Percentiles rank a stretch among this genome's conserved stretches.
Evolutionary conservation across 2,888 invertebrate genomes (phyloP).

Genomic region (Drosophila pseudotakahashii): DNA sequence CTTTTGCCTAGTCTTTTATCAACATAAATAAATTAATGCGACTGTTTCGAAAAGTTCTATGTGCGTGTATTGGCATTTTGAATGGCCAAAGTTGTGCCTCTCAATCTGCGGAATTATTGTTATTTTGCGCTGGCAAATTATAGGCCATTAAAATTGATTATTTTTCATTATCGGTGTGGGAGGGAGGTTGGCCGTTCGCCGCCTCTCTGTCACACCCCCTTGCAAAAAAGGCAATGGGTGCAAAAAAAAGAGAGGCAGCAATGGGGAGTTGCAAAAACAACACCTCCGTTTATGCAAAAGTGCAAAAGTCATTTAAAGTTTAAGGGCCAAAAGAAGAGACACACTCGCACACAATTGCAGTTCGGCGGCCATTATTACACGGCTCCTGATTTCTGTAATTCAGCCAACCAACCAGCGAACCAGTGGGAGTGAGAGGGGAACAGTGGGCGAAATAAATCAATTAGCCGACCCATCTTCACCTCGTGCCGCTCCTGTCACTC

Average conservation of each 20-base stretch:
- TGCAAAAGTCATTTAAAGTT: constrained; percentile 3
- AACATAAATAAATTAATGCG: constrained; percentile 53
- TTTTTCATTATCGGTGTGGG: constrained; percentile 60
- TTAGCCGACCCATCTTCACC: constrained; percentile 57
- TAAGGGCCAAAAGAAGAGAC: neutral
- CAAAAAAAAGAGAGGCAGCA: neutral
- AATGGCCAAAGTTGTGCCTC: constrained; percentile 58
- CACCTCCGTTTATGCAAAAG: constrained; percentile 9
- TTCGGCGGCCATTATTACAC: constrained; percentile 45
- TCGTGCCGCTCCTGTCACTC: constrained; percentile 25
- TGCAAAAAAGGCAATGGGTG: neutral
- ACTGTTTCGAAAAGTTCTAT: constrained; percentile 20
- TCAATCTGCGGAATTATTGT: constrained; percentile 63
- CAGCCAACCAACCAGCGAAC: constrained; percentile 60
- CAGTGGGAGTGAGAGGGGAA: constrained; percentile 16
- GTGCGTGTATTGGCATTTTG: constrained; percentile 48
- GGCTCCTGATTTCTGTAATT: constrained; percentile 40
- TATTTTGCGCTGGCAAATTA: constrained; percentile 71
- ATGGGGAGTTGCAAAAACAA: constrained; percentile 14
- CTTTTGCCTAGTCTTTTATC: constrained; percentile 56
- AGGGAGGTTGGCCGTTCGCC: constrained; percentile 33
- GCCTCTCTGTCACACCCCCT: constrained; percentile 33
- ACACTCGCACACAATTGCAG: constrained; percentile 17
- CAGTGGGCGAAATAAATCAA: constrained; percentile 66
- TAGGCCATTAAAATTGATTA: constrained; percentile 75